These are phyloP conservation scores for Pelecanus crispus DNA, from an alignment of 2,113 vertebrate species.

Conservation along the genomic window DNA sequence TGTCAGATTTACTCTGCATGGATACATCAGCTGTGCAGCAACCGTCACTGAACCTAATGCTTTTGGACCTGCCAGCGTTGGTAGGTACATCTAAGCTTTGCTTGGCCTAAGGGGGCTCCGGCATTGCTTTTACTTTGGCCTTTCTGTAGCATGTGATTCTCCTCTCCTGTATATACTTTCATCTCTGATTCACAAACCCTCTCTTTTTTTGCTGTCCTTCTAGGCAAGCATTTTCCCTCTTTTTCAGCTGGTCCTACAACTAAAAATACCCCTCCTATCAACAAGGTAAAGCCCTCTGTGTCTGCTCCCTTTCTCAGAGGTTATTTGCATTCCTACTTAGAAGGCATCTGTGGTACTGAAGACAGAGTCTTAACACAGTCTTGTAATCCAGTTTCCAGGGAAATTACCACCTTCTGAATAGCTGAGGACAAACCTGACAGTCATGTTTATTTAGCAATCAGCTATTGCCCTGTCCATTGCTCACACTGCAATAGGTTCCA, in stretches of 20 bases:
- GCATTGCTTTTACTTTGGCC: neutral
- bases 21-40: neutral
- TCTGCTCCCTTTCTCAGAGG: neutral
- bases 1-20: neutral
- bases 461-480: neutral
- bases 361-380: neutral
- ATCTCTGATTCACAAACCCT: neutral
- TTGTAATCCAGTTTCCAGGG: neutral
- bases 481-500: neutral
- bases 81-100: neutral
- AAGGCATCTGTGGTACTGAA: neutral
- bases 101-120: neutral
- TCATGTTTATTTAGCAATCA: neutral
- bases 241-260: neutral
- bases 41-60: neutral
- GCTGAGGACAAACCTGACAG: neutral
- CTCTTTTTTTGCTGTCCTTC: neutral
- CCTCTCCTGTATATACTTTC: neutral
- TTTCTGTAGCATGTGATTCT: neutral
- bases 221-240: neutral
- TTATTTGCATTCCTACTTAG: neutral
- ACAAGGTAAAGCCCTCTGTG: neutral
- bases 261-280: neutral
- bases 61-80: neutral
- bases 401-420: neutral